Percentiles rank a stretch among this genome's conserved stretches.
Conservation (phyloP, 2,113 vertebrate species). For the Gasterosteus nipponicus region DNA sequence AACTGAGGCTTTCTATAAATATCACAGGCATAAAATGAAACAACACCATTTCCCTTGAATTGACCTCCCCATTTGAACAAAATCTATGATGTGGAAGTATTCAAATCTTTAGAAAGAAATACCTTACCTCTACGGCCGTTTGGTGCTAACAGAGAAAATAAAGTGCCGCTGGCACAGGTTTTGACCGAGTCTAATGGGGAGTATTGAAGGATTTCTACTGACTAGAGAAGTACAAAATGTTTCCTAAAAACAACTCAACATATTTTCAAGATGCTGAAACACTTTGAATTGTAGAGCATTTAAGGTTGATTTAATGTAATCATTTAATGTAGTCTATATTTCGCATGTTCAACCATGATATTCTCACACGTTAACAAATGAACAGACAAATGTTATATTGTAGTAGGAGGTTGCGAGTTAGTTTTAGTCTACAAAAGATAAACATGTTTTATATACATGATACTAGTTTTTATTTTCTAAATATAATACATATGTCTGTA, state of each 20-base stretch:
- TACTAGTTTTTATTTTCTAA: too few relatives aligned
- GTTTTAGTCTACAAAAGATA: too few relatives aligned
- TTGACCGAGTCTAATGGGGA: constrained; percentile 37
- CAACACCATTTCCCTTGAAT: constrained; percentile 18
- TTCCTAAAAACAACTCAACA: constrained; percentile 9
- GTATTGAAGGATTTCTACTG: constrained; percentile 53
- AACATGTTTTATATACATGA: too few relatives aligned
- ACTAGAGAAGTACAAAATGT: constrained; percentile 15
- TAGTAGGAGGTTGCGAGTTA: background rate
- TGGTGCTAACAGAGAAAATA: constrained; percentile 45
- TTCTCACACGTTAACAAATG: background rate
- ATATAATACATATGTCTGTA: too few relatives aligned
- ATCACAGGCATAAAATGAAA: constrained; percentile 37
- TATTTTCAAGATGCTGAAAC: constrained; percentile 9
- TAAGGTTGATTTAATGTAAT: background rate
- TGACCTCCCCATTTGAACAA: constrained; percentile 11
- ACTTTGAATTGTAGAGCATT: constrained; percentile 1
- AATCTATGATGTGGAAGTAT: constrained; percentile 33
- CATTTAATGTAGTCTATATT: background rate
- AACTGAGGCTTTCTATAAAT: constrained; percentile 29
- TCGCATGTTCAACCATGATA: background rate
- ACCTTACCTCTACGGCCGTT: constrained; percentile 33
- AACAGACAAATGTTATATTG: background rate
- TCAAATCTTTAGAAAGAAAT: constrained; percentile 26
- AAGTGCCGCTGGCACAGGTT: constrained; percentile 39